These are phyloP conservation scores for Athalia rosae DNA, from an alignment of 2,888 invertebrate genomes.

Conservation along the genomic window DNA sequence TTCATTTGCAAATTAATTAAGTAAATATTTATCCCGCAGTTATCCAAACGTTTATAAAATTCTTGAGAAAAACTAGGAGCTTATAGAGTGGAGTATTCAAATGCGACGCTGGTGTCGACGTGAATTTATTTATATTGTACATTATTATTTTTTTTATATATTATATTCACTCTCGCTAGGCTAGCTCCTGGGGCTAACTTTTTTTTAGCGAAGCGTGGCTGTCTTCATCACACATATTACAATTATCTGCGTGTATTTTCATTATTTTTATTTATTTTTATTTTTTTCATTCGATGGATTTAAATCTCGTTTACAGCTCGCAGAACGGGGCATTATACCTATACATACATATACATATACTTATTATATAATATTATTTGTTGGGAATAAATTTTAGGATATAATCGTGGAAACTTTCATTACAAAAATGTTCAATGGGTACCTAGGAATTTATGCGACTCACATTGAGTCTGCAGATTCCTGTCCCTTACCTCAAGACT, in stretches of 20 bases:
- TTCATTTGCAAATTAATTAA: too few relatives aligned
- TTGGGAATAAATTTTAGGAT: background rate
- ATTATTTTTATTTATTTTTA: conserved; percentile 14
- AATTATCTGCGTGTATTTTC: background rate
- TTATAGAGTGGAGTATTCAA: too few relatives aligned
- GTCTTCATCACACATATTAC: background rate
- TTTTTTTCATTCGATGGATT: conserved; percentile 11
- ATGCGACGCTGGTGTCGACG: background rate
- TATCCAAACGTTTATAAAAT: too few relatives aligned
- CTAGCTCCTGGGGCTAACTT: conserved; percentile 39
- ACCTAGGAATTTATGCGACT: conserved; percentile 54
- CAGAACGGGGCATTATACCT: conserved; percentile 64
- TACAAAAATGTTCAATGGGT: conserved; percentile 44
- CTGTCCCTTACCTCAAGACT: conserved; percentile 36
- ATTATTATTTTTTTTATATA: conserved; percentile 19
- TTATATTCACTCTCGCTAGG: conserved; percentile 28
- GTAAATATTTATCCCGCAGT: too few relatives aligned
- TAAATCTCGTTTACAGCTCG: conserved; percentile 46
- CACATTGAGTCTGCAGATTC: conserved; percentile 60
- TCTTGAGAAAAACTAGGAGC: too few relatives aligned
- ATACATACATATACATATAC: conserved; percentile 10
- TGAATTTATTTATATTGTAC: conserved; percentile 26
- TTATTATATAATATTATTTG: background rate
- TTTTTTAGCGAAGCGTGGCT: conserved; percentile 13
- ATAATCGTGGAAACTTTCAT: conserved; percentile 18